These are phyloP conservation scores for Rhimphoctona megacephalus DNA, from an alignment of 2,888 invertebrate genomes.

Conservation along the genomic window DNA sequence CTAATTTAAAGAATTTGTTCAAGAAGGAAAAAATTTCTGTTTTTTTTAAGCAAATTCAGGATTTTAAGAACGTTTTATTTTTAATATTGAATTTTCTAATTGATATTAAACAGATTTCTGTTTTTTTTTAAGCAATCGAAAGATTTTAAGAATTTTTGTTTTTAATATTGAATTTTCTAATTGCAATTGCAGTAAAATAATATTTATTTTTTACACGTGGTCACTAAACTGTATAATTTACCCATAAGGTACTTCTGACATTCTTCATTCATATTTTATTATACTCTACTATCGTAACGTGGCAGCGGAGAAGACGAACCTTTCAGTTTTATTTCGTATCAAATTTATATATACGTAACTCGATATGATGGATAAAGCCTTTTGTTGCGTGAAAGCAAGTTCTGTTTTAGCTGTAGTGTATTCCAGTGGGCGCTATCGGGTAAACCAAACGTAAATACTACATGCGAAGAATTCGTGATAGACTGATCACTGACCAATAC, in stretches of 20 bases:
- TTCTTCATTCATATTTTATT: constrained; percentile 20
- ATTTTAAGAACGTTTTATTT: too few species aligned
- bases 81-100: too few species aligned
- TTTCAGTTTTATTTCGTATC: constrained; percentile 32
- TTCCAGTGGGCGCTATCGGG: not conserved
- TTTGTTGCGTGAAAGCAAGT: not conserved
- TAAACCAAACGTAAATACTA: constrained; percentile 2
- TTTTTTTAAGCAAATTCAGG: too few species aligned
- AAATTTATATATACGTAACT: constrained; percentile 27
- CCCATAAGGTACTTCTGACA: not conserved
- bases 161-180: too few species aligned
- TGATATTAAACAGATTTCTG: too few species aligned
- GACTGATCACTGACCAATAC: not conserved
- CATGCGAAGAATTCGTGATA: not conserved
- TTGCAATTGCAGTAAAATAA: not conserved
- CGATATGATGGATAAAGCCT: constrained; percentile 18
- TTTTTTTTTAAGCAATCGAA: too few species aligned
- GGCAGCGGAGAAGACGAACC: not conserved
- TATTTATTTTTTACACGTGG: not conserved
- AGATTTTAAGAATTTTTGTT: too few species aligned
- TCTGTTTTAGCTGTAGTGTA: not conserved
- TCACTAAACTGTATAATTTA: not conserved
- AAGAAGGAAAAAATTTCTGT: too few species aligned
- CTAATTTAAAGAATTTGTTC: too few species aligned
- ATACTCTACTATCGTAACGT: not conserved